Evolutionary conservation across 2,888 invertebrate species (phyloP).

Genomic region (Synanthedon myopaeformis): DNA sequence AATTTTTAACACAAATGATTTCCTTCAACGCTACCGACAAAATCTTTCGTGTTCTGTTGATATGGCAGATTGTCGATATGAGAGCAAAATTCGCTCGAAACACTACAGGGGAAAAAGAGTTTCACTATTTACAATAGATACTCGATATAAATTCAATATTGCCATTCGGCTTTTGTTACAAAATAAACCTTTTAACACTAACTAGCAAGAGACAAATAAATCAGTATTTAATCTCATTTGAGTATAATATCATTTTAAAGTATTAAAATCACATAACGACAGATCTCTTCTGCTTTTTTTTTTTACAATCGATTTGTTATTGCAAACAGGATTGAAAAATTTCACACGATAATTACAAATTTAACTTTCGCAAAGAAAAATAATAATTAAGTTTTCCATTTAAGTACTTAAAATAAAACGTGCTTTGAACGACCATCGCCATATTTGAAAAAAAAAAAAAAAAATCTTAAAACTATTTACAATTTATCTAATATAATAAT

Average conservation of each 20-base stretch:
- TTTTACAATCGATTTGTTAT: constrained; percentile 8
- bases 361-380: constrained; percentile 13
- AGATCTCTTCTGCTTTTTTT: constrained; percentile 49
- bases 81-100: constrained; percentile 52
- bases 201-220: constrained; percentile 37
- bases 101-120: constrained; percentile 48
- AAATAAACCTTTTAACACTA: constrained; percentile 32
- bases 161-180: constrained; percentile 23
- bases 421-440: constrained; percentile 61
- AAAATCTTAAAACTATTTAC: constrained; percentile 61
- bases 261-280: constrained; percentile 56
- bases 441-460: constrained; percentile 49
- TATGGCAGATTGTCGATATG: constrained; percentile 79
- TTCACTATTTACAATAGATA: constrained; percentile 19
- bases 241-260: constrained; percentile 45
- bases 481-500: constrained; percentile 69
- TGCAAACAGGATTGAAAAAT: constrained; percentile 3
- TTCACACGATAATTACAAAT: constrained; percentile 1
- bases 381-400: constrained; percentile 48
- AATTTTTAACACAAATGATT: constrained; percentile 37
- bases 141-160: constrained; percentile 34
- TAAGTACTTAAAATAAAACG: constrained; percentile 59
- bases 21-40: constrained; percentile 46
- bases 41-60: constrained; percentile 69
- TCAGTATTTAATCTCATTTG: constrained; percentile 58